phyloP scores from a whole-genome alignment of 2,113 vertebrate genomes.

The Sardina pilchardus region DNA sequence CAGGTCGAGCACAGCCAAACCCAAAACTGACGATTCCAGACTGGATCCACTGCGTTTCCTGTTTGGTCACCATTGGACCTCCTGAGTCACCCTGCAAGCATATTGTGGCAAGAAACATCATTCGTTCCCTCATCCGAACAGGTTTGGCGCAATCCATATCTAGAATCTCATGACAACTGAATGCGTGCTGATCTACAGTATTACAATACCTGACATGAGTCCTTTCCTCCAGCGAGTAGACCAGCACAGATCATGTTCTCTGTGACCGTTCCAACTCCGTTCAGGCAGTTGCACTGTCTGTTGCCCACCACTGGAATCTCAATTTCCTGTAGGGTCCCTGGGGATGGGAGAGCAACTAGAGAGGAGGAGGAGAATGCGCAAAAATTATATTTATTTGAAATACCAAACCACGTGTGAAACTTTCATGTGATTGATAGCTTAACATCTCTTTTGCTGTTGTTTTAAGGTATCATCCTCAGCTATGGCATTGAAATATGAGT shows the following conservation, averaged over 20 bases:
- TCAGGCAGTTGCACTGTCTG: not conserved
- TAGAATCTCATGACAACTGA: not conserved
- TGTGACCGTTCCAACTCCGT: not conserved
- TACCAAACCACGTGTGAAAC: too few relatives aligned
- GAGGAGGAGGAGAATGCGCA: not conserved
- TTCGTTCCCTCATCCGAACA: too few relatives aligned
- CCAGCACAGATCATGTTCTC: not conserved
- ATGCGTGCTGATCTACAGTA: too few relatives aligned
- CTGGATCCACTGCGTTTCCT: constrained; percentile 74
- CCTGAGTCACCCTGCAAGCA: constrained; percentile 80
- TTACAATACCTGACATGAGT: too few relatives aligned
- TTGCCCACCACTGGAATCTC: not conserved
- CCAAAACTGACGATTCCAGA: constrained; percentile 83
- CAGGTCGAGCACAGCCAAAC: constrained; percentile 69
- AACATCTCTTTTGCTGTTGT: too few relatives aligned
- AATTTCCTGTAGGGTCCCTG: not conserved
- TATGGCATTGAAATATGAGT: too few relatives aligned
- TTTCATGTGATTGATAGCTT: too few relatives aligned
- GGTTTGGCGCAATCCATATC: too few relatives aligned
- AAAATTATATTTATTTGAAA: not conserved
- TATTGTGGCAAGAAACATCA: too few relatives aligned
- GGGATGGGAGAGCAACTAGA: not conserved
- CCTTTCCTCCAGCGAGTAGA: not conserved
- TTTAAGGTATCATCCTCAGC: too few relatives aligned
- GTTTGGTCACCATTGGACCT: constrained; percentile 77